A percentile compares a stretch with the other conserved stretches of the same genome.
These are phyloP conservation scores for Darevskia nairensis DNA, from an alignment of 2,797 vertebrate species.

Conservation along the genomic window DNA sequence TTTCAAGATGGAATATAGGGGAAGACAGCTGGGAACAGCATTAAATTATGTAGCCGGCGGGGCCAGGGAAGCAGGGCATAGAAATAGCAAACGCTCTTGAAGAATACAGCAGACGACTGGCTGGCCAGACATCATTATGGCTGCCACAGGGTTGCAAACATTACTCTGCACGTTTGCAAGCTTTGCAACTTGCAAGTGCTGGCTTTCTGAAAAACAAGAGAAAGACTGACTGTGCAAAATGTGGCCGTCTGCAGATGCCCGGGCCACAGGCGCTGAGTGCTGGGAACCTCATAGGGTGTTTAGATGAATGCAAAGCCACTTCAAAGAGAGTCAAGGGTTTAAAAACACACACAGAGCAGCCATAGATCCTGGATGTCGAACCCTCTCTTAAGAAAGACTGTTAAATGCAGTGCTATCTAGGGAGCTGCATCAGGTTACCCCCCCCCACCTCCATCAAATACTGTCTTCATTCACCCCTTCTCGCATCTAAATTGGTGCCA, in stretches of 20 bases:
- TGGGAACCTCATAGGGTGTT: background rate
- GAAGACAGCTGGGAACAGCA: background rate
- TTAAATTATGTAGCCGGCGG: background rate
- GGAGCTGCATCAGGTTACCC: background rate
- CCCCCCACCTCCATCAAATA: background rate
- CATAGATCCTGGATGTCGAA: background rate
- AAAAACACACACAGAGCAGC: background rate
- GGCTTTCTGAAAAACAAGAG: background rate
- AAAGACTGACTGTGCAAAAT: background rate
- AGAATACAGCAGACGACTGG: background rate
- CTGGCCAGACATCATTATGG: background rate
- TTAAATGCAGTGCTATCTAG: background rate
- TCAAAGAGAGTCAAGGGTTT: background rate
- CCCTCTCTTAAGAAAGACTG: background rate
- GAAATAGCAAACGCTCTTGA: background rate
- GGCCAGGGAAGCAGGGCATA: background rate
- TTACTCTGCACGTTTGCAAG: background rate
- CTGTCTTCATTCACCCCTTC: background rate
- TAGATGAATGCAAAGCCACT: background rate
- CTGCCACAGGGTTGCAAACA: background rate
- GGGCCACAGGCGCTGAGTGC: background rate
- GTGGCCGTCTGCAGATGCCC: background rate
- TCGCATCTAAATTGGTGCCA: background rate
- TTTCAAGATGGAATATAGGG: background rate
- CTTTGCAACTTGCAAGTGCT: background rate